Evolutionary conservation across 2,113 vertebrate species (phyloP), one percentile per base, ranked within the genome.

Genomic region (Numenius arquata): DNA sequence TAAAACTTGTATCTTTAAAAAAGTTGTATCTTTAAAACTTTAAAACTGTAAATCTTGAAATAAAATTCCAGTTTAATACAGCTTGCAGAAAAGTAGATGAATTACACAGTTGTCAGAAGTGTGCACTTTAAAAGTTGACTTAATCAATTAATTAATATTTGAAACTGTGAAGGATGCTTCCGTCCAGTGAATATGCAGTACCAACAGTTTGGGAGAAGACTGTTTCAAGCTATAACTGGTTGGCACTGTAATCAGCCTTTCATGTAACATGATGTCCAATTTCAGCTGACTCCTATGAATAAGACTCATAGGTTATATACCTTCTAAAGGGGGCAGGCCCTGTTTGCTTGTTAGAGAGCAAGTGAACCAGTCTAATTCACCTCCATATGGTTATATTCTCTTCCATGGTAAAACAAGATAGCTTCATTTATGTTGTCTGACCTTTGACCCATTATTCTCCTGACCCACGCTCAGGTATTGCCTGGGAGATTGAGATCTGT

Each of bases 381-480:
- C 18, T 62, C 38, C 25, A 18, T 36, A 29, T 23, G 11, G 8
- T 43, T 77, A 25, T 78, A 59, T 58, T 40, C 5, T 62, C 8
- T 88, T 88, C 45, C 56, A 59, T 0, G 2, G 13, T 32, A 66
- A 32, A 76, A 72, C 29, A 63, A 73, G 5, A 6, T 43, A 32
- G 21, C 19, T 76, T 73, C 34, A 62, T 73, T 83, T 25, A 41
- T 88, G 15, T 5, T 72, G 4, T 36, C 18, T 41, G 5, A 19
- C 1, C 15, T 79, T 79, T 65, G 25, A 12, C 11, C 25, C 9
- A 12, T 70, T 78, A 29, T 83, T 73, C 30, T 80, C 16, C 55
- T 45, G 30, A 83, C 15, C 8, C 27, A 62, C 0, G 0, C 8
- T 67, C 20, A 78, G 38, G 8, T 15, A 12, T 22, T 61, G 6